These are phyloP conservation scores for Syngnathus typhle DNA, from an alignment of 2,113 vertebrate genomes.

Conservation along the genomic window DNA sequence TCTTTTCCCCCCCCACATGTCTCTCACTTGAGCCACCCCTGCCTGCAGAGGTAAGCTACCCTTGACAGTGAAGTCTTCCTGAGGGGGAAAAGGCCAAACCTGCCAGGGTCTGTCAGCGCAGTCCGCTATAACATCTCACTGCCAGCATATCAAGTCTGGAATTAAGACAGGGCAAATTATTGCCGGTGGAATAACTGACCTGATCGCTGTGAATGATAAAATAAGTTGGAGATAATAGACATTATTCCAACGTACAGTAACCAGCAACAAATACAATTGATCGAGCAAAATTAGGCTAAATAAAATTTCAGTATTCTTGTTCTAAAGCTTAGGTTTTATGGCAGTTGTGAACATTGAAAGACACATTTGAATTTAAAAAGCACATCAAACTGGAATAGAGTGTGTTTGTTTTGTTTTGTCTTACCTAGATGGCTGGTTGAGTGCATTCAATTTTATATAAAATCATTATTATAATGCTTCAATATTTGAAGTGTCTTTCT, in stretches of 20 bases:
- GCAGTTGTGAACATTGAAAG: background rate
- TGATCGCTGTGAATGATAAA: conserved; percentile 23
- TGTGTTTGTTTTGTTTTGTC: background rate
- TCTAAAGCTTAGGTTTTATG: background rate
- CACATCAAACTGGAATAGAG: background rate
- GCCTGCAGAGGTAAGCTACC: conserved; percentile 36
- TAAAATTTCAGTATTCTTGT: background rate
- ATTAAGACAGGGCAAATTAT: conserved; percentile 34
- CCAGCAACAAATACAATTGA: background rate
- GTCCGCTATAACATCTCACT: conserved; percentile 34
- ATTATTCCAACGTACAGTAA: conserved; percentile 9
- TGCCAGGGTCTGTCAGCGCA: conserved; percentile 36
- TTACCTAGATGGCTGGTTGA: background rate
- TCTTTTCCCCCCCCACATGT: conserved; percentile 22
- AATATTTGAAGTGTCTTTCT: background rate
- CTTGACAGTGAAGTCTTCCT: conserved; percentile 38
- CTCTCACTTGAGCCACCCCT: conserved; percentile 33
- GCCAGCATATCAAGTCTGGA: conserved; percentile 43
- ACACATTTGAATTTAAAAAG: background rate
- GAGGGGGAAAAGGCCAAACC: conserved; percentile 42
- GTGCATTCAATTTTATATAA: background rate
- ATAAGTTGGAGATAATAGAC: conserved; percentile 17
- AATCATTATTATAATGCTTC: background rate
- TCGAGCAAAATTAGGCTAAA: background rate
- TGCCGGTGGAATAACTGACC: conserved; percentile 39